Evolutionary conservation across 1,140 invertebrate genomes (phyloP).

Genomic region (Venturia canescens): DNA sequence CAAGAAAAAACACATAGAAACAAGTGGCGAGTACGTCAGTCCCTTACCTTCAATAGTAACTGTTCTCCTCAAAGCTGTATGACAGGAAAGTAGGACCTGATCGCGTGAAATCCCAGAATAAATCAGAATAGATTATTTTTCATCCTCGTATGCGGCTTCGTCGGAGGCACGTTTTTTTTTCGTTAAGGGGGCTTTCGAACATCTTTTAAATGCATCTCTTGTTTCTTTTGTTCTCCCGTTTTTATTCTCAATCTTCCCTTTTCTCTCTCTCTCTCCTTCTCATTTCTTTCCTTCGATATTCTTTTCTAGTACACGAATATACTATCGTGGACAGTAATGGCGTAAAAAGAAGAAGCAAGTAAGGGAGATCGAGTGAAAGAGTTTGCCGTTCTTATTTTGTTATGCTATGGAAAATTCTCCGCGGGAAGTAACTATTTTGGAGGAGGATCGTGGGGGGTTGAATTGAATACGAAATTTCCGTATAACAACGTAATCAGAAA

Average conservation of each 20-base stretch:
- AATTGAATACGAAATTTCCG: too few species aligned
- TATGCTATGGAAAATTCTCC: too few species aligned
- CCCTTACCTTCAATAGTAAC: conserved; percentile 80
- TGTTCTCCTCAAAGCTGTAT: conserved; percentile 78
- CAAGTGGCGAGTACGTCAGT: conserved; percentile 77
- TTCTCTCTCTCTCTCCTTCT: background rate
- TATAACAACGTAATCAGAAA: too few species aligned
- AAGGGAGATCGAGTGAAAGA: too few species aligned
- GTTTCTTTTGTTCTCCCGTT: conserved; percentile 36
- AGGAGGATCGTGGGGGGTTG: too few species aligned
- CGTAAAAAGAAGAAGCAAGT: background rate
- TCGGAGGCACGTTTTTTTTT: conserved; percentile 59
- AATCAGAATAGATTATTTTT: conserved; percentile 78
- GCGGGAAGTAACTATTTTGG: too few species aligned
- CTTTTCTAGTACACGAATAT: background rate
- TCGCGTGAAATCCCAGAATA: conserved; percentile 76
- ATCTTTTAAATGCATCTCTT: conserved; percentile 51
- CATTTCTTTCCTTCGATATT: background rate
- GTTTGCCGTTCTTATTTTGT: too few species aligned
- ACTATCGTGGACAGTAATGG: background rate
- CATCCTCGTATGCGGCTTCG: conserved; percentile 72
- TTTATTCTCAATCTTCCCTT: too few species aligned
- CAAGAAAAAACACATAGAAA: conserved; percentile 75
- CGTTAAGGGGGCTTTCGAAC: conserved; percentile 27
- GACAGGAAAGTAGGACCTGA: conserved; percentile 79